Evolutionary conservation across 1,140 invertebrate genomes (phyloP).

Genomic region (Mactra quadrangularis): DNA sequence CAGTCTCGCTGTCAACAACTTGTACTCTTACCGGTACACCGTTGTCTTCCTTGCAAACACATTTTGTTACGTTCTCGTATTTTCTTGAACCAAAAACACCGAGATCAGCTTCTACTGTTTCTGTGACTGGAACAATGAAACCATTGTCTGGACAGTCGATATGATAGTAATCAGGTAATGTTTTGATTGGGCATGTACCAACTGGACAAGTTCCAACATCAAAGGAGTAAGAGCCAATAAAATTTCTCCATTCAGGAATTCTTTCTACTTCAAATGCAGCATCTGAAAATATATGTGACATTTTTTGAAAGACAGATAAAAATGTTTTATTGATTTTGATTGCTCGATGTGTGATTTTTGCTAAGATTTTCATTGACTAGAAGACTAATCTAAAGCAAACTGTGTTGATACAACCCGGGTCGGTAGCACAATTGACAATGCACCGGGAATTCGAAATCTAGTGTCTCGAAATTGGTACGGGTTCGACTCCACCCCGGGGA

Average conservation of each 20-base stretch:
- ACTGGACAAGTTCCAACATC: constrained; percentile 50
- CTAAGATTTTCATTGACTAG: too few species aligned
- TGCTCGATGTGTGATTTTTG: too few species aligned
- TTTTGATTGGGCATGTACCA: constrained; percentile 12
- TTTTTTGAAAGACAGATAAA: too few species aligned
- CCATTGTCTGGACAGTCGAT: constrained; percentile 29
- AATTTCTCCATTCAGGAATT: constrained; percentile 20
- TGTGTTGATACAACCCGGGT: too few species aligned
- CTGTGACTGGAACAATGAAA: constrained; percentile 14
- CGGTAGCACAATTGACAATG: too few species aligned
- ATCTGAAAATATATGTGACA: too few species aligned
- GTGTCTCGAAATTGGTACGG: too few species aligned
- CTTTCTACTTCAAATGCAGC: neutral
- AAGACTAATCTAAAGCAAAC: too few species aligned
- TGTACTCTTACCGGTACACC: constrained; percentile 11
- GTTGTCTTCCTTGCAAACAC: constrained; percentile 28
- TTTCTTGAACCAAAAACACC: neutral
- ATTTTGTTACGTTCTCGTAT: constrained; percentile 14
- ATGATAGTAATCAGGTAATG: neutral
- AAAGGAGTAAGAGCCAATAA: constrained; percentile 6
- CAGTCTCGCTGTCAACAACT: neutral
- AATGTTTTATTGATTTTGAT: too few species aligned
- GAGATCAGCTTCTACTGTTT: neutral
- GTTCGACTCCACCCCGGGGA: too few species aligned
- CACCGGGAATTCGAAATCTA: too few species aligned